Evolutionary conservation across 1,140 invertebrate genomes (phyloP).

Genomic region (Euura saliciscinereae): DNA sequence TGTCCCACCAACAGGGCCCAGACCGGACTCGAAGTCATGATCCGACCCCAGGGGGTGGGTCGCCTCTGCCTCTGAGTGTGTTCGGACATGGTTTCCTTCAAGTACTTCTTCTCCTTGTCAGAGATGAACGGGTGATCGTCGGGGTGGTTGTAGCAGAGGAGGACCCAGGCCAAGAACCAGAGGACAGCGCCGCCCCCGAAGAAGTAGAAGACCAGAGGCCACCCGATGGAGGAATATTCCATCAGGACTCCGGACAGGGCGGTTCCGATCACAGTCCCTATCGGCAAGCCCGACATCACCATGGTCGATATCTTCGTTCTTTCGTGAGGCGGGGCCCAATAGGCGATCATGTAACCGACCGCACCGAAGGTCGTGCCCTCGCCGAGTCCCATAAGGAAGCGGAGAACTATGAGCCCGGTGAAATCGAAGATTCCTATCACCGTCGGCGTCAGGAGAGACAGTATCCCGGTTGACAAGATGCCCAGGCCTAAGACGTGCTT

Average conservation of each 20-base stretch:
- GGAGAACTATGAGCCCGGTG: neutral
- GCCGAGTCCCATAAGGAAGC: neutral
- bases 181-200: conserved; percentile 57
- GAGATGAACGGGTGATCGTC: conserved; percentile 38
- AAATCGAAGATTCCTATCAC: conserved; percentile 43
- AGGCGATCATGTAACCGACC: conserved; percentile 60
- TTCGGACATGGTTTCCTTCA: conserved; percentile 54
- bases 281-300: conserved; percentile 68
- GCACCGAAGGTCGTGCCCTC: neutral
- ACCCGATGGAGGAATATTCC: conserved; percentile 38
- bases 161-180: conserved; percentile 49
- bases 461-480: conserved; percentile 71
- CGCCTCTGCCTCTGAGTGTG: conserved; percentile 35
- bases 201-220: conserved; percentile 59
- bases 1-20: conserved; percentile 70
- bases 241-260: conserved; percentile 48
- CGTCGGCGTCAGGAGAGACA: conserved; percentile 64
- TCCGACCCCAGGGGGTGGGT: conserved; percentile 70
- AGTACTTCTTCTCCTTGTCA: conserved; percentile 64
- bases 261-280: conserved; percentile 53
- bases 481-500: conserved; percentile 78
- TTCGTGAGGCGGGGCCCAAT: conserved; percentile 72
- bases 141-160: conserved; percentile 61
- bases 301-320: conserved; percentile 71
- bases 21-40: conserved; percentile 74